Evolutionary conservation across 2,888 invertebrate species (phyloP), one percentile per base, ranked within the genome.

Genomic region (Plusia festucae): DNA sequence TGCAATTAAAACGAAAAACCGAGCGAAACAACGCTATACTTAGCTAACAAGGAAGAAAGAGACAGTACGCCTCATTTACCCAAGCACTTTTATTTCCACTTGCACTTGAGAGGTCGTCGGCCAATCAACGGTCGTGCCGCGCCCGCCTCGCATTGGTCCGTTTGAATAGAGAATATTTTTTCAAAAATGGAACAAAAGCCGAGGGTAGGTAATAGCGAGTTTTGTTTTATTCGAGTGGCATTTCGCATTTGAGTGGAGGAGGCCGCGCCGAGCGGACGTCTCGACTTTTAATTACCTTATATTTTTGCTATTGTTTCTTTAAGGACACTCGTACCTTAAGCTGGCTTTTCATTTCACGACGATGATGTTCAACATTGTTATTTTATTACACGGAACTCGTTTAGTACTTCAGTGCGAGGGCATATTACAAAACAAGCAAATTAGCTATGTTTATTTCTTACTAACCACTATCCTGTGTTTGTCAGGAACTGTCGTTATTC

Each of bases 1-100:
- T 89, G 94, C 94, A 95, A 95, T 95, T 95, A 95, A 94, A 94
- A 94, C 93, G 92, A 92, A 94, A 94, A 93, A 91, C 90, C 80
- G 88, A 91, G 84, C 72, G 88, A 83, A 90, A 93, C 84, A 85
- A 76, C 84, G 65, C 79, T 81, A 92, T 83, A 76, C 76, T 75
- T 78, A 78, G 65, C 65, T 74, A 80, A 71, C 82, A 76, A 81
- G 90, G 78, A 81, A 73, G 88, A 94, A 88, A 84, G 89, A 86
- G 93, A 93, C 86, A 82, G 82, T 87, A 85, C 83, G 88, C 86
- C 93, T 93, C 94, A 94, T 94, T 94, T 95, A 91, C 89, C 88
- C 87, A 88, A 93, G 94, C 90, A 93, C 94, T 94, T 94, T 93
- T 94, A 93, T 94, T 93, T 93, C 93, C 90, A 90, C 91, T 91